A percentile compares a stretch with the other conserved stretches of the same genome.
phyloP scores from a whole-genome alignment of 2,797 vertebrate genomes.

The Alosa sapidissima region DNA sequence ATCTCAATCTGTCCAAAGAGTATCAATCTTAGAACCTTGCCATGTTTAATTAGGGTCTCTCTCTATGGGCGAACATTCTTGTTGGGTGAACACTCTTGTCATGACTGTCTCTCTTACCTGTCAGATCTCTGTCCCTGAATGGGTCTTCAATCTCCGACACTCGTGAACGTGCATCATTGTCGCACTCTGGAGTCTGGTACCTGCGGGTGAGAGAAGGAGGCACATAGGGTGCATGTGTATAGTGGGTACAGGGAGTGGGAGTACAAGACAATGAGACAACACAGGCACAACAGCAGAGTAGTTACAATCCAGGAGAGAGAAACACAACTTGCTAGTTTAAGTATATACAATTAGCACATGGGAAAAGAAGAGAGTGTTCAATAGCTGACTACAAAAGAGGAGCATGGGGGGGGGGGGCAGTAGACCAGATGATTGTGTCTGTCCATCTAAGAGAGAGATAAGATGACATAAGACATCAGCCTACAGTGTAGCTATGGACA shows the following conservation, averaged over 20 bases:
- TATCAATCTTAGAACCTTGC: no score
- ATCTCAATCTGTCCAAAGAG: no score
- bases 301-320: not conserved
- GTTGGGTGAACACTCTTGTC: not conserved
- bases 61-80: not conserved
- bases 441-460: not conserved
- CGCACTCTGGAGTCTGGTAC: constrained; percentile 92
- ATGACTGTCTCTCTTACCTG: constrained; percentile 74
- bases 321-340: not conserved
- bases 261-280: constrained; percentile 30
- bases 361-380: not conserved
- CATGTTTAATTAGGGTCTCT: no score
- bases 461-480: not conserved
- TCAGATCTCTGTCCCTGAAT: constrained; percentile 91
- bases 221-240: not conserved
- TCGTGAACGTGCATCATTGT: constrained; percentile 83
- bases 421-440: not conserved
- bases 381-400: constrained; percentile 26
- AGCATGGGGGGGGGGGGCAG: not conserved
- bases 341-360: not conserved
- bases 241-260: not conserved
- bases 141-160: constrained; percentile 84
- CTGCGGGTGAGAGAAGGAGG: constrained; percentile 65
- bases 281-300: not conserved
- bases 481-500: not conserved